A percentile compares a stretch with the other conserved stretches of the same genome.
phyloP scores from a whole-genome alignment of 2,797 vertebrate species.

The Coendou prehensilis region DNA sequence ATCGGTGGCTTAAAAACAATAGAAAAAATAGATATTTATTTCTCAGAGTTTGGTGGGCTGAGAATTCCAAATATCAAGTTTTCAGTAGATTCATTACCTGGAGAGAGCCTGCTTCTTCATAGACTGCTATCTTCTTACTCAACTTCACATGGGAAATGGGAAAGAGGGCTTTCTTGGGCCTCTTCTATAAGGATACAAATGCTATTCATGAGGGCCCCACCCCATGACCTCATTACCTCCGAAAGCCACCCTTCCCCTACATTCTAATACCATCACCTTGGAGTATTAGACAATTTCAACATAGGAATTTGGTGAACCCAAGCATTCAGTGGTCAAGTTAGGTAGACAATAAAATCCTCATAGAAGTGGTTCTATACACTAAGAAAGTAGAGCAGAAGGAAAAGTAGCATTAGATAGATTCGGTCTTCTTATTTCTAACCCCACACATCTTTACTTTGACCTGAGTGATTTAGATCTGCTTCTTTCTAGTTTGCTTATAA shows the following conservation, averaged over 20 bases:
- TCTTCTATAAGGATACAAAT: not conserved
- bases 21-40: not conserved
- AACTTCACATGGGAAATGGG: not conserved
- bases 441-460: not conserved
- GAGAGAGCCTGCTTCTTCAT: not conserved
- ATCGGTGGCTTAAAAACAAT: not conserved
- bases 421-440: fast-evolving
- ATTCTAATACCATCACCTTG: not conserved
- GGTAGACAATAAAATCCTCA: not conserved
- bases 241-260: not conserved
- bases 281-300: not conserved
- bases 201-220: not conserved
- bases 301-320: not conserved
- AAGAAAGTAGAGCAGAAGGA: not conserved
- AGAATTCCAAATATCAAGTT: not conserved
- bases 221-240: not conserved
- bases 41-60: not conserved
- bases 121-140: not conserved
- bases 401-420: not conserved
- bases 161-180: not conserved
- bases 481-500: not conserved
- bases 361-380: not conserved
- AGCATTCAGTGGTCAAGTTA: not conserved
- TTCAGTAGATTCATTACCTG: not conserved
- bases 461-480: not conserved